Base-by-base conservation (phyloP, 2,888 invertebrate genomes). In the Xestoiulus laeticollis region DNA sequence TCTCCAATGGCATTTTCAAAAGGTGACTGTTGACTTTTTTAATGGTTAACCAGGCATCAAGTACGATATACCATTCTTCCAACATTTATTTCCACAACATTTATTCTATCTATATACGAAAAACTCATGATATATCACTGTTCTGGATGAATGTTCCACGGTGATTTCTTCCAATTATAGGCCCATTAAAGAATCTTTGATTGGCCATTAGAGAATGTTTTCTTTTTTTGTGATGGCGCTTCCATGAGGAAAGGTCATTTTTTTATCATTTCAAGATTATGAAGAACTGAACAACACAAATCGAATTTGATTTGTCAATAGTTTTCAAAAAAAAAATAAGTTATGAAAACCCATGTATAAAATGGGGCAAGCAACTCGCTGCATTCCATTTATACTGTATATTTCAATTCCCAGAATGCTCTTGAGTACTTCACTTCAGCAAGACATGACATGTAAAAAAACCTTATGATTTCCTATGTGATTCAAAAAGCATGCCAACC, bases 81-180 rank as follows among this genome's bases (percentile, higher is more conserved):
- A 48, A 59, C 59, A 19, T 59, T 3, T 22, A 59, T 4, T 6
- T 6, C 59, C 2, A 59, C 59, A 59, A 19, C n/a, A 59, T 22
- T 22, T 22, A 22, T 22, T n/a, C 3, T 1, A 59, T 22, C n/a
- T 19, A 59, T n/a, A n/a, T n/a, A 22, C 59, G n/a, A n/a, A 59
- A 59, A 38, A 2, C 33, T 38, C 19, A 59, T n/a, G 59, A 59
- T 59, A 22, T n/a, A 59, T 59, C 22, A n/a, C 59, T 8, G 59
- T 22, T 59, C 59, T 4, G 12, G n/a, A 22, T n/a, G 8, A 59
- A 59, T 59, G n/a, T 19, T 59, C 8, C 22, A 4, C 59, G 6
- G n/a, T n/a, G 59, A 59, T n/a, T 59, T 59, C n/a, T 22, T 59
- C 59, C 59, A 59, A 59, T 59, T 59, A 59, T 59, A 22, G n/a